Evolutionary conservation across 2,797 vertebrate genomes (phyloP), one percentile per base, ranked within the genome.

Genomic region (Coranthus polyacanthus): DNA sequence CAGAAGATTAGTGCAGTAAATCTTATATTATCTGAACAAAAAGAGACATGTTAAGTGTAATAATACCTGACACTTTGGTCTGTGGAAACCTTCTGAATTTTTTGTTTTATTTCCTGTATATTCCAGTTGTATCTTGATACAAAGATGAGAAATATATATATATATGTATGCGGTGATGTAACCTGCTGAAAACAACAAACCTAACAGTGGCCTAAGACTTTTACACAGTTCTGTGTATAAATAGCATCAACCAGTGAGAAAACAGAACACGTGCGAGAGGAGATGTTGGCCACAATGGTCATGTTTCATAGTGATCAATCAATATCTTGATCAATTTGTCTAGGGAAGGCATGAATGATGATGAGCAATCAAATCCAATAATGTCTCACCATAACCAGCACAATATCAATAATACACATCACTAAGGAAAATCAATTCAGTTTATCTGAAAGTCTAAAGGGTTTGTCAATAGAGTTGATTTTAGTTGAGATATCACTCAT

Each of bases 241-340:
- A 71, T 76, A 51, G 20, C 34, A 29, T 38, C 44, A 29, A 47
- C 58, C 22, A 68, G 69, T 70, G 60, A 42, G 41, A 50, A 29
- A 60, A 61, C 18, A 60, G 66, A 74, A 81, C 72, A 55, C 46
- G 65, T 37, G 41, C 66, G 50, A 22, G 50, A 34, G 39, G 67
- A 63, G 16, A 65, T 42, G 62, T 54, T 55, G 16, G 54, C 63
- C 58, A 37, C 57, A 41, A 36, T 57, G 59, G 47, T 37, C 16
- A 11, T 64, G 65, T 58, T 76, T 51, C 61, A 41, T 37, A 71
- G 79, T 49, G 64, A 60, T 52, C 36, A 24, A 73, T 88, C 89
- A 67, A 81, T 87, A 84, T 61, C 24, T 38, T 74, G 71, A 88
- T 88, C 87, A 70, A 65, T 84, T 37, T 61, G 66, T 79, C 71